Conservation (phyloP, 2,797 vertebrate genomes). For the Tragopan temminckii region DNA sequence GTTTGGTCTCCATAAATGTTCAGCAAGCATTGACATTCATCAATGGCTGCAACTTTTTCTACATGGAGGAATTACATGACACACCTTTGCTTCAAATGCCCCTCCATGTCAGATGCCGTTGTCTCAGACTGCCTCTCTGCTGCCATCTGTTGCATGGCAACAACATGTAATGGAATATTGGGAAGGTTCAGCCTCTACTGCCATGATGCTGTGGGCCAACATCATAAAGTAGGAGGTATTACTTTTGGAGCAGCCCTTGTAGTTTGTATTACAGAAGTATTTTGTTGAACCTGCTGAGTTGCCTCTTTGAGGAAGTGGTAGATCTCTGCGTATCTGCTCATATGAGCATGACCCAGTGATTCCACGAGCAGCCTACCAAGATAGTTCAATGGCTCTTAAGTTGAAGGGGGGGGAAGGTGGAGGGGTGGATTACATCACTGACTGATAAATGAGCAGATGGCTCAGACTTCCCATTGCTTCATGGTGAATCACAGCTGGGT, state of each 20-base stretch:
- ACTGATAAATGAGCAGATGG: background rate
- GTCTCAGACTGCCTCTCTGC: background rate
- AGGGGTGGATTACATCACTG: background rate
- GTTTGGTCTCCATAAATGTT: background rate
- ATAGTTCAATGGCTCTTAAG: background rate
- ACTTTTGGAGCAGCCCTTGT: background rate
- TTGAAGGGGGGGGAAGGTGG: background rate
- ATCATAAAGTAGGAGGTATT: background rate
- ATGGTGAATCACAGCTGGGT: background rate
- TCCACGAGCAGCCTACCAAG: background rate
- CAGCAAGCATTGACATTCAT: background rate
- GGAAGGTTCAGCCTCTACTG: too few species aligned
- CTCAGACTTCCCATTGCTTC: background rate
- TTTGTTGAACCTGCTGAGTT: background rate
- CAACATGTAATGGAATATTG: too few species aligned
- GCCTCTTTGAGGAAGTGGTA: background rate
- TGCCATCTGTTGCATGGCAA: background rate
- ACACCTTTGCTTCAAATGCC: background rate
- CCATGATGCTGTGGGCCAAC: background rate
- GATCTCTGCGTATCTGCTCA: background rate
- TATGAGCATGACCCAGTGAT: background rate
- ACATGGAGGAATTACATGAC: background rate
- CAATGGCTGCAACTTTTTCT: background rate
- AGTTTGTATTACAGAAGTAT: background rate
- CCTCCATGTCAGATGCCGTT: background rate